A percentile compares a stretch with the other conserved stretches of the same genome.
Evolutionary conservation across 2,888 invertebrate species (phyloP).

Genomic region (Schizaphis graminum): DNA sequence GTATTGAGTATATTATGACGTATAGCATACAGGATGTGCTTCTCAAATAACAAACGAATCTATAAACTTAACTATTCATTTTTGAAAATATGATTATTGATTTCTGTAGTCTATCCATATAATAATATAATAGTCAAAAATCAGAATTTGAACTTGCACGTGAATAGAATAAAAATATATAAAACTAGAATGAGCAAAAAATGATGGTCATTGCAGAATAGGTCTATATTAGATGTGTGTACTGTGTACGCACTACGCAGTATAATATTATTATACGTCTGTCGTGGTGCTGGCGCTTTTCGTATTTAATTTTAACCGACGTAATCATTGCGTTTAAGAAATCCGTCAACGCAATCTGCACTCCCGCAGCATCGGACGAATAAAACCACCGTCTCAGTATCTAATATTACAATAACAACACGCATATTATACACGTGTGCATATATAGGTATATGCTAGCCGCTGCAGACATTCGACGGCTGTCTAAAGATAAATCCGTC

Average conservation of each 20-base stretch:
- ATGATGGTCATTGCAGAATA: background rate
- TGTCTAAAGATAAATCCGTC: constrained; percentile 55
- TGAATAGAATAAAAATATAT: background rate
- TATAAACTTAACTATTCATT: too few species aligned
- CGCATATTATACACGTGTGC: background rate
- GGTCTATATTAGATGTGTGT: background rate
- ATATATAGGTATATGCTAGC: background rate
- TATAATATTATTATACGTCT: background rate
- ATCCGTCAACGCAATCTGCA: constrained; percentile 38
- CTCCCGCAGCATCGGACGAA: constrained; percentile 3
- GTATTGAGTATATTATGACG: background rate
- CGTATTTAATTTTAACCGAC: constrained; percentile 39
- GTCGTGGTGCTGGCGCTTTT: background rate
- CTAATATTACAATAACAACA: background rate
- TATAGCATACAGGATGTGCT: background rate
- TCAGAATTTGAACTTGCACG: background rate
- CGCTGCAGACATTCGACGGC: background rate
- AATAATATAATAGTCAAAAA: background rate
- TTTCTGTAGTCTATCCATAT: too few species aligned
- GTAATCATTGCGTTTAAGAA: background rate
- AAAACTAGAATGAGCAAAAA: background rate
- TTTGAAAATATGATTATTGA: too few species aligned
- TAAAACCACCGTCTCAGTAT: constrained; percentile 23
- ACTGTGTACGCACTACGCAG: background rate
- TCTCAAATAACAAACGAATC: too few species aligned